Conservation (phyloP, 2,888 invertebrate genomes). For the Hirtodrosophila cameraria region DNA sequence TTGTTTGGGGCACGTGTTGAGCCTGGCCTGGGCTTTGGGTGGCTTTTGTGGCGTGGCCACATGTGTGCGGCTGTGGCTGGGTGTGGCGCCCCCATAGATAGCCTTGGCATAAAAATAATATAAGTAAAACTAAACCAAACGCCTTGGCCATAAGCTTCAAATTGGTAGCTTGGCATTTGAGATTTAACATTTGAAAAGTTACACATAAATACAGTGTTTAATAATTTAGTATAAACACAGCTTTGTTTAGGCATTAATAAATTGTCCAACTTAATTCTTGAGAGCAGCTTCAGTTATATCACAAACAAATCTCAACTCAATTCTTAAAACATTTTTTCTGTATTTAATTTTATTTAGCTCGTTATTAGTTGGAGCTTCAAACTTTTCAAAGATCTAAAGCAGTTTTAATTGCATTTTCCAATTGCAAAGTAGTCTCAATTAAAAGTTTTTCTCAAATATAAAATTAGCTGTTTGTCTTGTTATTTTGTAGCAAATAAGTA, state of each 20-base stretch:
- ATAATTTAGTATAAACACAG: constrained; percentile 14
- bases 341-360: constrained; percentile 1
- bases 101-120: constrained; percentile 63
- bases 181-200: constrained; percentile 31
- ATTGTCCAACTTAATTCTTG: neutral
- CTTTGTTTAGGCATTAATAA: constrained; percentile 9
- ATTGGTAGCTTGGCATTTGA: constrained; percentile 45
- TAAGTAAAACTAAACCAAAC: constrained; percentile 19
- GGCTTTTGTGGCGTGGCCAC: constrained; percentile 36
- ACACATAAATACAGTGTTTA: constrained; percentile 59
- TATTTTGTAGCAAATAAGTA: too few species aligned
- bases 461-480: too few species aligned
- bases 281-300: too few species aligned
- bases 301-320: constrained; percentile 11
- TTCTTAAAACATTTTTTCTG: too few species aligned
- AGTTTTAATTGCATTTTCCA: constrained; percentile 65
- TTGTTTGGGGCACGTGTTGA: constrained; percentile 54
- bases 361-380: constrained; percentile 17
- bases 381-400: constrained; percentile 37
- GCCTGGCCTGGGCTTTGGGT: constrained; percentile 12
- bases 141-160: constrained; percentile 57
- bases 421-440: constrained; percentile 59
- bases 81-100: constrained; percentile 54
- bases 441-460: constrained; percentile 54
- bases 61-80: constrained; percentile 51